These are phyloP conservation scores for Drosophila macrospina DNA, from an alignment of 2,888 invertebrate genomes.

Conservation along the genomic window DNA sequence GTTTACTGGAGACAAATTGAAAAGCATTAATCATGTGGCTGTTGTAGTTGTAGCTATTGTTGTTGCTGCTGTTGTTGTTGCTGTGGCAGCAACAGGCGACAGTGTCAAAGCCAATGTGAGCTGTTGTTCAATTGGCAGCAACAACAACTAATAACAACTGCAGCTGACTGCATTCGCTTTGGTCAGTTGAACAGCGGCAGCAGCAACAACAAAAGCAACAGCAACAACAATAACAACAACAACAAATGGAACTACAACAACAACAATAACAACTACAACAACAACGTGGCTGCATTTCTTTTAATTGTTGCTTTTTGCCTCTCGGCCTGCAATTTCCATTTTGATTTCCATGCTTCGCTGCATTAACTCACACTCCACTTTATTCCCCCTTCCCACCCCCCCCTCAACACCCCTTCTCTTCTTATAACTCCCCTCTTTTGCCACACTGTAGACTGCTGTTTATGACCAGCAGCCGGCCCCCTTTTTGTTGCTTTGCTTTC, in stretches of 20 bases:
- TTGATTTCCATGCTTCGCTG: constrained; percentile 72
- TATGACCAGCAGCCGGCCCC: constrained; percentile 23
- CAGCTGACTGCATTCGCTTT: constrained; percentile 66
- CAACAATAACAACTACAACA: constrained; percentile 26
- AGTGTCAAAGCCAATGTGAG: constrained; percentile 72
- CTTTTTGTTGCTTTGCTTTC: constrained; percentile 7
- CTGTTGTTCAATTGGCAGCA: constrained; percentile 51
- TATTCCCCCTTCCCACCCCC: neutral
- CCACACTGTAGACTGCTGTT: neutral
- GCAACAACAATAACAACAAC: constrained; percentile 28
- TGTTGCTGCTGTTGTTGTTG: constrained; percentile 32
- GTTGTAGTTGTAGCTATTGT: too few species aligned
- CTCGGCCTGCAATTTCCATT: constrained; percentile 66
- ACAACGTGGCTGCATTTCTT: constrained; percentile 18
- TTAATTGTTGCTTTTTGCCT: constrained; percentile 61
- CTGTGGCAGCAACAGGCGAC: constrained; percentile 37
- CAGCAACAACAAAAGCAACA: constrained; percentile 19
- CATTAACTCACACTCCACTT: constrained; percentile 20
- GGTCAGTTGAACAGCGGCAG: constrained; percentile 69
- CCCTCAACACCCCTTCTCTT: too few species aligned
- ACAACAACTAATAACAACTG: constrained; percentile 38
- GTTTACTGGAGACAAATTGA: constrained; percentile 40
- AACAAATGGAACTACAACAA: constrained; percentile 17
- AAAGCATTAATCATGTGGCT: constrained; percentile 52
- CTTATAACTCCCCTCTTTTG: neutral